Evolutionary conservation across 1,140 invertebrate species (phyloP).

Genomic region (Bombus waltoni): DNA sequence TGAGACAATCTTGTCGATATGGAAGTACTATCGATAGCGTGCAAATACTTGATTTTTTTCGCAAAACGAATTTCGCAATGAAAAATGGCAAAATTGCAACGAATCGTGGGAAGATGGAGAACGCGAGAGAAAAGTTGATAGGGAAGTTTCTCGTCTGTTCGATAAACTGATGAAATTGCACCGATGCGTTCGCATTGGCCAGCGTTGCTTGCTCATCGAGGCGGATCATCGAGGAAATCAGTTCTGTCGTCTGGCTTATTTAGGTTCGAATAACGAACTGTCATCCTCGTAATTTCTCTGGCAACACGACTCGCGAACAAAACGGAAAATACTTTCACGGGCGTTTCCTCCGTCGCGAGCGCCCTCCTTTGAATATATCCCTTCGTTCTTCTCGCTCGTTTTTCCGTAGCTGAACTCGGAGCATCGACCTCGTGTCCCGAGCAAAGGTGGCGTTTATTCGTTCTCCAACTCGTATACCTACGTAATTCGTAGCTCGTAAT

Average conservation of each 20-base stretch:
- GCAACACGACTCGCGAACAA: neutral
- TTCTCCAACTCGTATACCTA: neutral
- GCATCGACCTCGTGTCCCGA: constrained; percentile 11
- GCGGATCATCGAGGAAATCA: neutral
- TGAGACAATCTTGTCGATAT: neutral
- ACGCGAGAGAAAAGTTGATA: neutral
- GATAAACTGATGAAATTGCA: neutral
- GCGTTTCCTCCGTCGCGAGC: constrained; percentile 1
- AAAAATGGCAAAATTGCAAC: no score
- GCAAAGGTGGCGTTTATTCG: neutral
- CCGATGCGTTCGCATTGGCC: neutral
- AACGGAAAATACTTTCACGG: constrained; percentile 23
- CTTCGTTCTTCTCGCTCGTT: constrained; percentile 1
- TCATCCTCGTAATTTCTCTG: neutral
- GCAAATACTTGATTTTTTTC: neutral
- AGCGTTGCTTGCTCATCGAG: neutral
- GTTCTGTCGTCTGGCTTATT: neutral
- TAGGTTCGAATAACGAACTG: neutral
- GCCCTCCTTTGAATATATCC: constrained; percentile 18
- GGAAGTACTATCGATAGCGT: no score
- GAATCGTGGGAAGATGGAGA: neutral
- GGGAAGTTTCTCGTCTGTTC: neutral
- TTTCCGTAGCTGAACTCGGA: neutral
- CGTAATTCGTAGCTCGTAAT: neutral
- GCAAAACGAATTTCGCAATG: neutral